phyloP scores from a whole-genome alignment of 2,797 vertebrate species.

The Myotis pilosus region DNA sequence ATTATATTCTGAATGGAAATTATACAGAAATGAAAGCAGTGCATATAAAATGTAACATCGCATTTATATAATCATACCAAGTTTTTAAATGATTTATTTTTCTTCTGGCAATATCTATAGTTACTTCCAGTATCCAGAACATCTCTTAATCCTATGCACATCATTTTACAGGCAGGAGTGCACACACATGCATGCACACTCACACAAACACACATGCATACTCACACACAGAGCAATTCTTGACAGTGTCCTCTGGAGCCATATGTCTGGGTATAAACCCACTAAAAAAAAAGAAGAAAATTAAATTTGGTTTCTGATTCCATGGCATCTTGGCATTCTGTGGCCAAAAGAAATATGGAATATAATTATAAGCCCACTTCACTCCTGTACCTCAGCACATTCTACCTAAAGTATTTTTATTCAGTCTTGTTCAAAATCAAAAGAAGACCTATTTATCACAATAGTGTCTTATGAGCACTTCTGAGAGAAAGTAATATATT shows the following conservation, averaged over 20 bases:
- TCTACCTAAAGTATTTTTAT: neutral
- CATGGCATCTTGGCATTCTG: neutral
- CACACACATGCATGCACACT: rapidly evolving
- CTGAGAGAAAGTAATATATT: neutral
- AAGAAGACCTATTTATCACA: neutral
- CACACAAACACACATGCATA: neutral
- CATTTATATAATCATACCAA: neutral
- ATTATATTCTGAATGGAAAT: slow-evolving; percentile 35
- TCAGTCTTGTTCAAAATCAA: neutral
- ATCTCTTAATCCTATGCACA: neutral
- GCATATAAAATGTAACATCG: neutral
- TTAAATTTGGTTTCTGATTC: slow-evolving; percentile 27
- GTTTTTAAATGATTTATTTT: neutral
- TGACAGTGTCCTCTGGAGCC: neutral
- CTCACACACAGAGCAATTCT: rapidly evolving
- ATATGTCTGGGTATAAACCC: neutral
- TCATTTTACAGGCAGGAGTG: neutral
- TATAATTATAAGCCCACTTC: neutral
- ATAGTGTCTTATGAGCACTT: neutral
- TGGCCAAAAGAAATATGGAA: neutral
- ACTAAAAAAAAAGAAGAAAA: neutral
- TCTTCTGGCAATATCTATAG: neutral
- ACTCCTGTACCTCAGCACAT: neutral
- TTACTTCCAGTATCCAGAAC: neutral
- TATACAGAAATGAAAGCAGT: slow-evolving; percentile 26